Base-by-base conservation (phyloP, 1,140 invertebrate species). In the Drosophila pseudoananassae region DNA sequence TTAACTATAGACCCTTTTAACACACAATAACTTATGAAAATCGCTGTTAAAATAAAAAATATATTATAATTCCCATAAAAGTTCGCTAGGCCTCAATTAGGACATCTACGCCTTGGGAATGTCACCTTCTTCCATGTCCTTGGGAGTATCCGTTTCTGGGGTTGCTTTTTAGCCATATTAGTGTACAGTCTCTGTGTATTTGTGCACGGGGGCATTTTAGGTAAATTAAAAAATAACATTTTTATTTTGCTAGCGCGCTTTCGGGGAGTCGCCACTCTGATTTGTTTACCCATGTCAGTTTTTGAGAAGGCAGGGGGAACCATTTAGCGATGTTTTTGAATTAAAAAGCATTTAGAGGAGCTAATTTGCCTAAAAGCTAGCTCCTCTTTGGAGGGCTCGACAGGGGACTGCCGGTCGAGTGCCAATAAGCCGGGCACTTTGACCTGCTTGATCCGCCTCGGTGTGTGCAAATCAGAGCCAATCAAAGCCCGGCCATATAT, bases 221-320 rank as follows among this genome's bases (percentile, higher is more conserved):
- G 82, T 65, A 85, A 78, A 85, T 85, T 78, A 85, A 85, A 85
- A 85, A 85, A 87, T 71, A 85, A 87, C 82, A 85, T 78, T 77
- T 58, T 64, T 71, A 72, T 76, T 80, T 61, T 20, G 33, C 52
- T 47, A 36, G 38, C 54, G n/a, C 17, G 45, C 36, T 36, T 56
- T 52, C 53, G 15, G 12, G 29, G 43, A n/a, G 8, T 50, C 3
- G 33, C 15, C 50, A 6, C 33, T 10, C 20, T 20, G 29, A 17
- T 36, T 40, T 75, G 40, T 68, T 54, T 57, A 29, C 27, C 29
- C 2, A 25, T 43, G 53, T 49, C 51, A 69, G 40, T 56, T 29
- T 56, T 14, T 2, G 3, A 38, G 5, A 31, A 38, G 33, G 10
- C 25, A 20, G 38, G 25, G 12, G 51, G 29, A 45, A 60, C 56